These are phyloP conservation scores for Dromius quadrimaculatus DNA, from an alignment of 2,888 invertebrate species.

Conservation along the genomic window DNA sequence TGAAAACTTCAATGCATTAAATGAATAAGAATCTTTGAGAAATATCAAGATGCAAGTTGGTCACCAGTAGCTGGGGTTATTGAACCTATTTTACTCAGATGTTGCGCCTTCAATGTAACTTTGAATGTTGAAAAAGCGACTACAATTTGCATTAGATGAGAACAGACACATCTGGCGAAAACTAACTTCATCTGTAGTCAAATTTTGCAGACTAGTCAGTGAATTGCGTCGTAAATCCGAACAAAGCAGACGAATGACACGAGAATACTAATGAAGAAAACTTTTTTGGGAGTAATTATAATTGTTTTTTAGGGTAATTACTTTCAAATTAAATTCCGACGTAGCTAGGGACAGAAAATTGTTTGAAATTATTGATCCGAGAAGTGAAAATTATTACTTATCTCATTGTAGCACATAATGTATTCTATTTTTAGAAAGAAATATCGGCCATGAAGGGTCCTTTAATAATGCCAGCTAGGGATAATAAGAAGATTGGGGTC, in stretches of 20 bases:
- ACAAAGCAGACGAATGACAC: neutral
- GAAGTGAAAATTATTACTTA: too few species aligned
- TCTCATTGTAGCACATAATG: too few species aligned
- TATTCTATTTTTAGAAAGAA: too few species aligned
- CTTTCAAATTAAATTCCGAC: too few species aligned
- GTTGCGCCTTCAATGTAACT: neutral
- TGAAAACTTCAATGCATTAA: too few species aligned
- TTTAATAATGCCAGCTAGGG: constrained; percentile 20
- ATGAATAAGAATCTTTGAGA: too few species aligned
- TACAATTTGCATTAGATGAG: neutral
- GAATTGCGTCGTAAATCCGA: neutral
- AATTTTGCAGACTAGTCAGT: constrained; percentile 8
- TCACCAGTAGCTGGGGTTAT: constrained; percentile 7
- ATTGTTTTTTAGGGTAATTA: constrained; percentile 14
- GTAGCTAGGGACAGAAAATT: too few species aligned
- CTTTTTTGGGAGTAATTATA: neutral
- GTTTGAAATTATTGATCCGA: too few species aligned
- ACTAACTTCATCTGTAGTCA: too few species aligned
- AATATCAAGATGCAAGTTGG: constrained; percentile 6
- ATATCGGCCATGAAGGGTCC: too few species aligned
- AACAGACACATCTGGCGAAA: neutral
- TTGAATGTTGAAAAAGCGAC: neutral
- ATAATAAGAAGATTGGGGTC: constrained; percentile 37
- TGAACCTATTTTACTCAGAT: neutral
- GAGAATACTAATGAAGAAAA: constrained; percentile 9